These are phyloP conservation scores for Synanthedon vespiformis DNA, from an alignment of 2,888 invertebrate species.

Conservation along the genomic window DNA sequence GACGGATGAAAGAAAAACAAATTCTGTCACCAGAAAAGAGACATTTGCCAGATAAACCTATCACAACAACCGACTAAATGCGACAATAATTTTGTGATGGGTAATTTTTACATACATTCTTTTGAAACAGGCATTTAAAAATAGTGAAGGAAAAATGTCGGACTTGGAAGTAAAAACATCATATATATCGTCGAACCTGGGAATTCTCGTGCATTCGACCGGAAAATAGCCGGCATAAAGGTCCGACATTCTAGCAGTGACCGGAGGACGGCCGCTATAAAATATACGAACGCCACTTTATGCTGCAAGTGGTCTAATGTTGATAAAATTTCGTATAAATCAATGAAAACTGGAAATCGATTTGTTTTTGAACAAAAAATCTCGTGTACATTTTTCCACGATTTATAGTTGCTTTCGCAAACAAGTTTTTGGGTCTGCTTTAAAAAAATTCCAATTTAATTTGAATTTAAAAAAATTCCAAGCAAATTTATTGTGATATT, in stretches of 20 bases:
- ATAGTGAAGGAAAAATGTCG: no score
- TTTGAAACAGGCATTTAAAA: no score
- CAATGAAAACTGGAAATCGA: not conserved
- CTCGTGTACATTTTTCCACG: no score
- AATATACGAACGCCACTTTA: conserved; percentile 33
- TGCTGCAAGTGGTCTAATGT: conserved; percentile 19
- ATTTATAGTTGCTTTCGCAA: no score
- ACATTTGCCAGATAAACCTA: no score
- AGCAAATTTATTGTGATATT: no score
- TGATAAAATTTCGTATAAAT: conserved; percentile 14
- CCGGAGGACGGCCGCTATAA: conserved; percentile 46
- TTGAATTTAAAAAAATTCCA: no score
- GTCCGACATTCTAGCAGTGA: conserved; percentile 48
- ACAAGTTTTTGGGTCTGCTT: no score
- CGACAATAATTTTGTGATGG: no score
- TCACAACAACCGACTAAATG: no score
- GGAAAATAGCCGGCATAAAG: conserved; percentile 67
- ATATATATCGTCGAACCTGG: conserved; percentile 40
- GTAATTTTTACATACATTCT: no score
- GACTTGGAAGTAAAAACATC: conserved; percentile 39
- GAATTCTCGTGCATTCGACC: conserved; percentile 54
- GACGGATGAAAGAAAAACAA: not conserved
- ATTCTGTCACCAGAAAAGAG: not conserved
- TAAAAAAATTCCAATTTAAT: no score
- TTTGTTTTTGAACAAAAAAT: not conserved